Base-by-base conservation (phyloP, 2,113 vertebrate genomes). In the Oostethus manadensis region DNA sequence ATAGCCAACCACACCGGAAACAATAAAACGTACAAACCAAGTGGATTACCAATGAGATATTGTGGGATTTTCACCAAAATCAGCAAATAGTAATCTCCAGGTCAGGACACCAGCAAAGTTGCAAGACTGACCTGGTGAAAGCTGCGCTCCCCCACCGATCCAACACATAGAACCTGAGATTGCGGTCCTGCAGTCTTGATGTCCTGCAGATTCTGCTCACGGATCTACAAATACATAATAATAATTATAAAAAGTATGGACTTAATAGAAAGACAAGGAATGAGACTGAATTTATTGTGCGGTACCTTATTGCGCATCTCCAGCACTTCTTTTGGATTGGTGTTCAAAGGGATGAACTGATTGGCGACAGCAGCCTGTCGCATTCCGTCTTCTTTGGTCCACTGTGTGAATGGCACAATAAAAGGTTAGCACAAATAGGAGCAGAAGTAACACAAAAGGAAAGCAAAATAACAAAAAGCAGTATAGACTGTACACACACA, bases 271-370 rank as follows among this genome's bases (percentile, higher is more conserved):
- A 18, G 15, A 13, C 44, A 11, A n/a, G 11, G 5, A 62, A 35
- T 43, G 4, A 20, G 29, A 1, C 3, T 48, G 16, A 11, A 15
- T 15, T 1, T 18, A 14, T 2, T 42, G 11, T 3, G 38, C 0
- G 8, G 33, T 76, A 99, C 97, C 97, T 99, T 99, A 90, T 98
- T 99, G 76, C 97, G 93, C 95, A 97, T 99, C 89, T 98, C 97
- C 85, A 96, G 93, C 73, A 98, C 95, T 55, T 99, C 97, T 88
- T 95, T 98, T 18, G 97, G 94, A 75, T 99, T 93, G 70, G 97
- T 99, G 93, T 99, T 98, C 89, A 99, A 51, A 8, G 97, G 97
- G 73, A 99, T 95, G 87, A 99, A 99, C 88, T 98, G 94, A 92
- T 94, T 99, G 88, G 94, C 94, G 91, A 89, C 94, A 60, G 94